A percentile compares a stretch with the other conserved stretches of the same genome.
These are phyloP conservation scores for Imbricaverruca yamaguchii DNA, from an alignment of 2,888 invertebrate species.

Conservation along the genomic window DNA sequence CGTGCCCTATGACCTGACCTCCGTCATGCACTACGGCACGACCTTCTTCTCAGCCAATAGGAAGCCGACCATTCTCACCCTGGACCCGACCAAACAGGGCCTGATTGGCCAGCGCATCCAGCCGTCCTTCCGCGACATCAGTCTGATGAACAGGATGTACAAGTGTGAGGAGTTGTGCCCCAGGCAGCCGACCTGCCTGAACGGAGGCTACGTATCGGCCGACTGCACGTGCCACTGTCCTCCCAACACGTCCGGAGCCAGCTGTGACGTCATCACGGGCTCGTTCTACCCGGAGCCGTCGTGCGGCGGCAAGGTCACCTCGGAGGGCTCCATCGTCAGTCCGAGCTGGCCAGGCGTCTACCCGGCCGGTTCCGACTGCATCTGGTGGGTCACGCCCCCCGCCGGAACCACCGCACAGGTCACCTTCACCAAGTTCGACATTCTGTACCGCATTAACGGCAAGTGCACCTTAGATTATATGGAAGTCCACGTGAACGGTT, in stretches of 20 bases:
- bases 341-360: neutral
- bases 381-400: conserved; percentile 4
- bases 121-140: neutral
- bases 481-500: neutral
- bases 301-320: conserved; percentile 5
- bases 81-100: neutral
- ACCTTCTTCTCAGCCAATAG: neutral
- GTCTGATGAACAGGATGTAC: conserved; percentile 8
- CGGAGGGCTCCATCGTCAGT: neutral
- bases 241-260: neutral
- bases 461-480: neutral
- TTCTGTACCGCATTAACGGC: neutral
- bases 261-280: neutral
- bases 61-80: neutral
- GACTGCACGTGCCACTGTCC: conserved; percentile 18
- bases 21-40: conserved; percentile 19
- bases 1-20: conserved; percentile 10
- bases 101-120: conserved; percentile 1
- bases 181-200: neutral
- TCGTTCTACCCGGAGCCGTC: neutral
- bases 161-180: neutral
- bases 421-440: conserved; percentile 2
- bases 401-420: neutral
- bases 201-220: conserved; percentile 12
- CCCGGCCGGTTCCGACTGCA: neutral